phyloP scores from a whole-genome alignment of 2,888 invertebrate genomes.

The Amblyjoppa proteus region DNA sequence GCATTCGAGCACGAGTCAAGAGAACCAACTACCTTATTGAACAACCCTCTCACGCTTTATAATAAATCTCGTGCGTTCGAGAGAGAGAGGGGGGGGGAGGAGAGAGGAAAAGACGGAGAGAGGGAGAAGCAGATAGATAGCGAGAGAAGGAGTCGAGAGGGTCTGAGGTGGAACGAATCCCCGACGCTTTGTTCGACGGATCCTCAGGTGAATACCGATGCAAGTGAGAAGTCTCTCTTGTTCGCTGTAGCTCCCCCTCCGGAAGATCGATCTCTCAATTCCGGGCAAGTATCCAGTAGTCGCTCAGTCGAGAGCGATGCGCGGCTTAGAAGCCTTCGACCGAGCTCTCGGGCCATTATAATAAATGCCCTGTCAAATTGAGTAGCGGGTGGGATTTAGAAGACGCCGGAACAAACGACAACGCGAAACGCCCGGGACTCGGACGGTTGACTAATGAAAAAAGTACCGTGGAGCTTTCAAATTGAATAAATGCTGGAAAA shows the following conservation, averaged over 20 bases:
- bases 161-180: constrained; percentile 14
- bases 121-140: background rate
- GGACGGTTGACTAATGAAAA: background rate
- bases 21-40: constrained; percentile 16
- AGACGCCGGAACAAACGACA: background rate
- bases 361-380: constrained; percentile 20
- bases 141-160: background rate
- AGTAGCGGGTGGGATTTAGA: background rate
- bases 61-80: constrained; percentile 56
- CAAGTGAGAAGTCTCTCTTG: constrained; percentile 14
- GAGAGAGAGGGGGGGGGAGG: background rate
- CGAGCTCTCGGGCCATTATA: constrained; percentile 19
- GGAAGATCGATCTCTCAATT: constrained; percentile 65
- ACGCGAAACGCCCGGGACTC: background rate
- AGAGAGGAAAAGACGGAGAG: background rate
- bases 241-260: constrained; percentile 13
- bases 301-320: constrained; percentile 34
- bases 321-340: constrained; percentile 31
- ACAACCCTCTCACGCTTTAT: constrained; percentile 46
- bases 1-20: constrained; percentile 30
- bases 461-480: background rate
- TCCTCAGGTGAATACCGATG: constrained; percentile 50
- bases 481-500: background rate
- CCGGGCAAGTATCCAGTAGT: constrained; percentile 10
- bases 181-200: constrained; percentile 46